phyloP scores from a whole-genome alignment of 2,888 invertebrate genomes.

The Sesia bembeciformis region DNA sequence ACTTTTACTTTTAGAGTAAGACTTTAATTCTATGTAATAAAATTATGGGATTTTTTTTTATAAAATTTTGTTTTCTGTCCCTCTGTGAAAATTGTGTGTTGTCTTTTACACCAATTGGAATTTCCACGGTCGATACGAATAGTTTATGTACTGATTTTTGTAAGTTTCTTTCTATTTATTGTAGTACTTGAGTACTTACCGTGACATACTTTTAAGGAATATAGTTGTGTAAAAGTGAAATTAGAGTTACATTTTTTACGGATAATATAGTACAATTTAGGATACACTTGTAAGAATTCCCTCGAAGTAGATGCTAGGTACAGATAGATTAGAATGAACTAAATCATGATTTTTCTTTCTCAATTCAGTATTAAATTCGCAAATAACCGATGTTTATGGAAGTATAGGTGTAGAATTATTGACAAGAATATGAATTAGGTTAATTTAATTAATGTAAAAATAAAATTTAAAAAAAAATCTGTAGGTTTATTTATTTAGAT shows the following conservation, averaged over 20 bases:
- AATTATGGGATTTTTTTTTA: too few species aligned
- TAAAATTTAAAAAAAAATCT: background rate
- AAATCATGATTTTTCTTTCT: slow-evolving; percentile 46
- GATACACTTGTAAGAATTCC: slow-evolving; percentile 52
- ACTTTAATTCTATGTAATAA: too few species aligned
- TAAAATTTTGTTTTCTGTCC: too few species aligned
- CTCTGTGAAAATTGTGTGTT: too few species aligned
- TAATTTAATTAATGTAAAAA: slow-evolving; percentile 41
- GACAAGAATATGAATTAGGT: slow-evolving; percentile 49
- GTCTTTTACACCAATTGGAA: too few species aligned
- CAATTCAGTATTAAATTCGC: slow-evolving; percentile 71
- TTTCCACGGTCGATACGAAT: too few species aligned
- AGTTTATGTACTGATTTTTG: slow-evolving; percentile 52
- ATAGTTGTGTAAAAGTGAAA: slow-evolving; percentile 49
- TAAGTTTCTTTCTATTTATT: slow-evolving; percentile 72
- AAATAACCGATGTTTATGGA: slow-evolving; percentile 50
- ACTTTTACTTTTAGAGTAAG: too few species aligned
- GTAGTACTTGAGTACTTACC: slow-evolving; percentile 69
- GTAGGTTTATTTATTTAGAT: background rate
- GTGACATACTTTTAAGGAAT: slow-evolving; percentile 61
- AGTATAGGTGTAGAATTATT: slow-evolving; percentile 42
- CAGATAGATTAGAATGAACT: slow-evolving; percentile 39
- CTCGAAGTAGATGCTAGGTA: slow-evolving; percentile 51
- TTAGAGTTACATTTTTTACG: slow-evolving; percentile 44
- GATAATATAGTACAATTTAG: slow-evolving; percentile 67